phyloP scores from a whole-genome alignment of 2,113 vertebrate genomes.

The Sinocyclocheilus anshuiensis region DNA sequence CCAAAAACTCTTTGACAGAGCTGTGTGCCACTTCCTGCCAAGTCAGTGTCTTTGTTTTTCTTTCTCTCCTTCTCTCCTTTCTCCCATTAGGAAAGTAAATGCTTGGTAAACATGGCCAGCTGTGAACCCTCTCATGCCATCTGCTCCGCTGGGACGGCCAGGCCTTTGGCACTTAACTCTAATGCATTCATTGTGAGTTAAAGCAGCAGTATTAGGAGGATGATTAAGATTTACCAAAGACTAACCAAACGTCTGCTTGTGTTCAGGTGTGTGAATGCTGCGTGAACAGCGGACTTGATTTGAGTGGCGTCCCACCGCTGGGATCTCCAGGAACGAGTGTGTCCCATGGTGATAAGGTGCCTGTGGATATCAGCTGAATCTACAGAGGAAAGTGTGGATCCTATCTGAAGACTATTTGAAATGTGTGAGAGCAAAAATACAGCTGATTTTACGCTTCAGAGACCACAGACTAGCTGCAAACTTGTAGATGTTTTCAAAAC shows the following conservation, averaged over 20 bases:
- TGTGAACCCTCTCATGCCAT: constrained; percentile 40
- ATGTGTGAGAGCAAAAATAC: background rate
- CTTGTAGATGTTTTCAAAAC: background rate
- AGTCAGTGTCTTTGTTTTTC: constrained; percentile 22
- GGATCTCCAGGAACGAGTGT: background rate
- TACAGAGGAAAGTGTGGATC: background rate
- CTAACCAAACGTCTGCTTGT: background rate
- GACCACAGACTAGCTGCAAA: background rate
- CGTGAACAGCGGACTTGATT: background rate
- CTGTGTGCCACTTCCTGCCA: background rate
- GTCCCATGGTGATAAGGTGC: background rate
- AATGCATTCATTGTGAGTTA: constrained; percentile 27
- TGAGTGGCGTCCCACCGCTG: background rate
- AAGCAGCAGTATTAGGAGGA: constrained; percentile 8
- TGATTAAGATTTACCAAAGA: constrained; percentile 12
- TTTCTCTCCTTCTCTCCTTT: background rate
- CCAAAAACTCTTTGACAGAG: constrained; percentile 14
- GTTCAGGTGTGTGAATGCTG: background rate
- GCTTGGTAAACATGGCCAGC: constrained; percentile 35
- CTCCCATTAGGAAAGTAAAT: constrained; percentile 33
- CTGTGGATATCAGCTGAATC: background rate
- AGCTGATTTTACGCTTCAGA: background rate
- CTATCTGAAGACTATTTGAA: background rate
- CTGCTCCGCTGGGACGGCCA: constrained; percentile 11
- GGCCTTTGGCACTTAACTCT: constrained; percentile 9